A percentile compares a stretch with the other conserved stretches of the same genome.
phyloP scores from a whole-genome alignment of 2,888 invertebrate species.

The Mallateleia sp. region DNA sequence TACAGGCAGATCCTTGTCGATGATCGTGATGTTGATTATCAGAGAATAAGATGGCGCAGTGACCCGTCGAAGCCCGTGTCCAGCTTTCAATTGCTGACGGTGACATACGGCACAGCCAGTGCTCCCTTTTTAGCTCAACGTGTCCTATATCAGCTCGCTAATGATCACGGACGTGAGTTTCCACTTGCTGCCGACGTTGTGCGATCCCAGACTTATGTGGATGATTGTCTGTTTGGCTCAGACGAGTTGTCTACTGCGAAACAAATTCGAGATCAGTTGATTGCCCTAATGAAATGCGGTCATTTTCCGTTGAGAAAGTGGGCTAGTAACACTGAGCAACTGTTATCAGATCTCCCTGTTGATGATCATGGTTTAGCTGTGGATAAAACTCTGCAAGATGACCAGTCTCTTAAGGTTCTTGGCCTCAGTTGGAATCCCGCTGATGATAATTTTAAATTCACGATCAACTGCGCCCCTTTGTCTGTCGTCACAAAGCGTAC shows the following conservation, averaged over 20 bases:
- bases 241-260: conserved; percentile 6
- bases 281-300: neutral
- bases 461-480: too few species aligned
- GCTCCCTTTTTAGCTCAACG: too few species aligned
- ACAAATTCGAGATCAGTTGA: conserved; percentile 25
- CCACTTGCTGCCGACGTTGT: conserved; percentile 3
- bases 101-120: too few species aligned
- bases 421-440: neutral
- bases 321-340: neutral
- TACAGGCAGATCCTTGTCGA: conserved; percentile 22
- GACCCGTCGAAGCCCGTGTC: neutral
- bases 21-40: neutral
- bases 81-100: conserved; percentile 42
- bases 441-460: too few species aligned
- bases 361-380: neutral
- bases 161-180: conserved; percentile 17
- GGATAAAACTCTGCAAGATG: neutral
- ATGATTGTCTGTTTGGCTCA: conserved; percentile 58
- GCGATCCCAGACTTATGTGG: conserved; percentile 34
- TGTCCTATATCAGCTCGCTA: conserved; percentile 5
- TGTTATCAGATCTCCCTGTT: neutral
- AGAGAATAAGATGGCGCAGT: neutral
- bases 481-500: neutral
- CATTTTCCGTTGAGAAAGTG: neutral
- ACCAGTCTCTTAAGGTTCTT: neutral